Conservation (phyloP, 2,113 vertebrate genomes). For the Brachypodius melanocephalos region DNA sequence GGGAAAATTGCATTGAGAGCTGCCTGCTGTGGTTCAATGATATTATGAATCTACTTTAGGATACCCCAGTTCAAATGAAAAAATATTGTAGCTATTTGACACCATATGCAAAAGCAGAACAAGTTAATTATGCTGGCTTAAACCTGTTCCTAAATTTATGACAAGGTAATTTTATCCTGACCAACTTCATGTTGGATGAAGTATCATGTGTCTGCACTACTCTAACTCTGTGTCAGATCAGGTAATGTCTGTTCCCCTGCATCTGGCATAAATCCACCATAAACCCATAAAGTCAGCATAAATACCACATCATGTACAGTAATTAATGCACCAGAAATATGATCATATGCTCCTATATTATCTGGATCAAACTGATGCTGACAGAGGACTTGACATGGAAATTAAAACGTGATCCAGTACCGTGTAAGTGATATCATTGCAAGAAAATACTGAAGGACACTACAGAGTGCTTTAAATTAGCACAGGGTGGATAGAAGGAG, state of each 20-base stretch:
- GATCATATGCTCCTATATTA: background rate
- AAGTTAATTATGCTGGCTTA: background rate
- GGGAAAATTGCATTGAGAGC: background rate
- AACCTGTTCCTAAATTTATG: conserved; percentile 9
- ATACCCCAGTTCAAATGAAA: background rate
- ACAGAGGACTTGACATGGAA: background rate
- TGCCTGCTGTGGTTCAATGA: background rate
- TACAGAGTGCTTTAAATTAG: background rate
- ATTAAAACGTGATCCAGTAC: background rate
- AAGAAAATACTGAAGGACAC: background rate
- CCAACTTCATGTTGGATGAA: background rate
- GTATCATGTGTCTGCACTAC: background rate
- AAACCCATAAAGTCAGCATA: background rate
- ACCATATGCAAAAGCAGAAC: background rate
- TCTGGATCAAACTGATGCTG: background rate
- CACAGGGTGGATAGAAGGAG: background rate
- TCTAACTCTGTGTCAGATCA: background rate
- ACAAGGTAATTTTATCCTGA: conserved; percentile 31
- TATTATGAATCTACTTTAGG: background rate
- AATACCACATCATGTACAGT: background rate
- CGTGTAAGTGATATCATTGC: background rate
- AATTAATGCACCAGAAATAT: background rate
- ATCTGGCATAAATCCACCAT: background rate
- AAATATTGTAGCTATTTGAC: background rate
- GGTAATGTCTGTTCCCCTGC: background rate